Percentiles rank a stretch among this genome's conserved stretches.
phyloP scores from a whole-genome alignment of 2,113 vertebrate species.

The Triplophysa rosa region DNA sequence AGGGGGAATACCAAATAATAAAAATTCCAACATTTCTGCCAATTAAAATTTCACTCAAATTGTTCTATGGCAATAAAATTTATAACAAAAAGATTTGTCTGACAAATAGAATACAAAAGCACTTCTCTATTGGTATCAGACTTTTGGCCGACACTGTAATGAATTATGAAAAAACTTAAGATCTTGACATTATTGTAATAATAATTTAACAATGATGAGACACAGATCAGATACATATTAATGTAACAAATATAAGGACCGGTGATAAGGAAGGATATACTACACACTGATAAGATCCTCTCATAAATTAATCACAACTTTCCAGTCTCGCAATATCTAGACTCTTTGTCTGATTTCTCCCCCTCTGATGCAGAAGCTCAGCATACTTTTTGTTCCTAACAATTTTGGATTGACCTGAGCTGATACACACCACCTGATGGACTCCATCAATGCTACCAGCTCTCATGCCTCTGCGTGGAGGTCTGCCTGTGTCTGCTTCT shows the following conservation, averaged over 20 bases:
- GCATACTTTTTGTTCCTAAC: not conserved
- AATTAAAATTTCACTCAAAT: not conserved
- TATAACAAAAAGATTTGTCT: not conserved
- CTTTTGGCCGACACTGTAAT: not conserved
- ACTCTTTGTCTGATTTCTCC: not conserved
- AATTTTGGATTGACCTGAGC: not conserved
- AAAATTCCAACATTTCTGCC: not conserved
- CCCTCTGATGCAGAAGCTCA: not conserved
- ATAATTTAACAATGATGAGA: not conserved
- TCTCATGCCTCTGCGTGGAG: conserved; percentile 59
- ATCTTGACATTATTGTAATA: not conserved
- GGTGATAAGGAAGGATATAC: not conserved
- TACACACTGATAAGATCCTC: not conserved
- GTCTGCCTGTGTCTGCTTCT: conserved; percentile 55
- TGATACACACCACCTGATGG: not conserved
- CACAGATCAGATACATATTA: not conserved
- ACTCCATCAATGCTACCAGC: conserved; percentile 22
- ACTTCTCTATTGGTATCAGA: not conserved
- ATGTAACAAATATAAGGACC: not conserved
- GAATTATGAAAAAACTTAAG: not conserved
- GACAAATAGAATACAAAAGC: not conserved
- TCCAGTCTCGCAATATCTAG: not conserved
- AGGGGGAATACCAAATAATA: not conserved
- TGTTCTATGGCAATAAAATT: not conserved
- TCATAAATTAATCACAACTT: not conserved